phyloP scores from a whole-genome alignment of 2,797 vertebrate species.

The Anomalospiza imberbis region DNA sequence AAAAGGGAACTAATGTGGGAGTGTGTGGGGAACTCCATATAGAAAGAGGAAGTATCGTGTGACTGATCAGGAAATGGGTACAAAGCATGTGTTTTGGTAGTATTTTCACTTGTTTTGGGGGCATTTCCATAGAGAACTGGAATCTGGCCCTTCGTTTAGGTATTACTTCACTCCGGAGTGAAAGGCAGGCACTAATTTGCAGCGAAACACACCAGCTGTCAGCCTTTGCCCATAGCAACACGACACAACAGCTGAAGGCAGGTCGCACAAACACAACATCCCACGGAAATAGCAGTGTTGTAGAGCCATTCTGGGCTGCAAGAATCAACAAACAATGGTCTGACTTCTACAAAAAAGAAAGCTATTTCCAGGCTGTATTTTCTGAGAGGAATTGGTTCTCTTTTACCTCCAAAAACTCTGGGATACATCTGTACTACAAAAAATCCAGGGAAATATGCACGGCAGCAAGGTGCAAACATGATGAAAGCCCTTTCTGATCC shows the following conservation, averaged over 20 bases:
- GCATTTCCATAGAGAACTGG: slow-evolving; percentile 60
- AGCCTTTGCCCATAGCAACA: slow-evolving; percentile 28
- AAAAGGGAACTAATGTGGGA: neutral
- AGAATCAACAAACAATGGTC: neutral
- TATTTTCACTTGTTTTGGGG: slow-evolving; percentile 59
- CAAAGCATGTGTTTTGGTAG: slow-evolving; percentile 31
- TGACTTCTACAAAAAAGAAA: neutral
- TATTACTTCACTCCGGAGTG: slow-evolving; percentile 4
- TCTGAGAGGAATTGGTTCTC: neutral
- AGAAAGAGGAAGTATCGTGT: slow-evolving; percentile 41
- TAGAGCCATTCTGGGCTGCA: neutral
- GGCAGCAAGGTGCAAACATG: rapidly evolving
- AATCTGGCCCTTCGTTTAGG: neutral
- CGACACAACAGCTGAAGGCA: neutral
- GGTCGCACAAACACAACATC: neutral
- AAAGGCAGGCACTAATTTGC: slow-evolving; percentile 31
- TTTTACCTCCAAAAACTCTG: neutral
- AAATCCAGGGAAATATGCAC: neutral
- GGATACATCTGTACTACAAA: neutral
- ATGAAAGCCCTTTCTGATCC: neutral
- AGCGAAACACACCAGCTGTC: slow-evolving; percentile 11
- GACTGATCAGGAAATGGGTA: slow-evolving; percentile 45
- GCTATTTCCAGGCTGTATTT: neutral
- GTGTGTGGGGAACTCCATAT: slow-evolving; percentile 5
- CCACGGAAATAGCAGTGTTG: neutral